phyloP scores from a whole-genome alignment of 2,113 vertebrate species.

The Himantopus leucocephalus region DNA sequence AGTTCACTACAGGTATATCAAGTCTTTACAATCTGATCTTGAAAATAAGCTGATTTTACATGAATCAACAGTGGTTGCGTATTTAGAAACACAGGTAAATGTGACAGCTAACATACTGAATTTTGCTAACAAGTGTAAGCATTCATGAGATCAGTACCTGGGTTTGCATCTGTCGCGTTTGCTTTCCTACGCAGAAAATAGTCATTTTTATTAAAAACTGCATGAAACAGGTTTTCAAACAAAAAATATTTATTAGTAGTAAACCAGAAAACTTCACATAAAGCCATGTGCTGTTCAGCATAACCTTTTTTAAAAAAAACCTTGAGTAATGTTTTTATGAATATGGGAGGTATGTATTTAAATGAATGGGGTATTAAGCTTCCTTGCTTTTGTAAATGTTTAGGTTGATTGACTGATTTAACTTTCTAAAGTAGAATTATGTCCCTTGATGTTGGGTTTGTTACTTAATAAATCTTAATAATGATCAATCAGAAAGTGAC shows the following conservation, averaged over 20 bases:
- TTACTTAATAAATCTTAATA: not conserved
- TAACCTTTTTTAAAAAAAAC: not conserved
- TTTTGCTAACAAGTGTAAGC: not conserved
- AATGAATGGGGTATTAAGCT: not conserved
- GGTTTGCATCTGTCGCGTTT: not conserved
- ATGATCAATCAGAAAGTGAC: not conserved
- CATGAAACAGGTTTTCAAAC: not conserved
- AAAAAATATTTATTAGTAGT: not conserved
- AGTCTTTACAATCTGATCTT: no score
- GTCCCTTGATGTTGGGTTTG: not conserved
- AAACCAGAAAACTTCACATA: not conserved
- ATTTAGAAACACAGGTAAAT: not conserved
- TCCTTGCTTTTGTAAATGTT: not conserved
- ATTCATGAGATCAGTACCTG: not conserved
- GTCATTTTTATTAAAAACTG: not conserved
- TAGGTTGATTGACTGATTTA: not conserved
- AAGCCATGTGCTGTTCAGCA: not conserved
- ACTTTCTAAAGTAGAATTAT: not conserved
- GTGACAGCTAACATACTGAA: not conserved
- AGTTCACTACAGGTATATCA: no score
- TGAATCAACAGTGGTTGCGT: not conserved
- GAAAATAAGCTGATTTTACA: no score
- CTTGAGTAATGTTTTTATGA: not conserved
- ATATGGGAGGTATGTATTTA: not conserved
- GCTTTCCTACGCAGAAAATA: not conserved